phyloP scores from a whole-genome alignment of 1,140 invertebrate species.

The Patella vulgata region DNA sequence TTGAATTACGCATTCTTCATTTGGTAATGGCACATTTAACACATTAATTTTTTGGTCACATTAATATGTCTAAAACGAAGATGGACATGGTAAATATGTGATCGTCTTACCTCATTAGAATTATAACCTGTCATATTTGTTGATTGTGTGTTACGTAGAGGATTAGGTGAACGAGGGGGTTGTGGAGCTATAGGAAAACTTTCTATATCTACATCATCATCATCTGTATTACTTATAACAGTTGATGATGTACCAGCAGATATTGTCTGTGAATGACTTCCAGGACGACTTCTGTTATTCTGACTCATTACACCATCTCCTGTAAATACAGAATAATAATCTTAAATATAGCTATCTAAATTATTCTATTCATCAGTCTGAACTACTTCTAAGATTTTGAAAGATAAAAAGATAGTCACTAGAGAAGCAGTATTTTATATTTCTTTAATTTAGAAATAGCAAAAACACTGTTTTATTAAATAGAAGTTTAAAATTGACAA shows the following conservation, averaged over 20 bases:
- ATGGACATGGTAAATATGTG: no score
- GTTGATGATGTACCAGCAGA: slow-evolving; percentile 15
- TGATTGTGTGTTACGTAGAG: slow-evolving; percentile 6
- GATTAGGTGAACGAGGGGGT: slow-evolving; percentile 17
- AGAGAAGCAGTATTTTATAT: no score
- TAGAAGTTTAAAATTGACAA: no score
- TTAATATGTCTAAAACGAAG: no score
- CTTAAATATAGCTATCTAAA: slow-evolving; percentile 1
- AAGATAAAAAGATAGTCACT: not conserved
- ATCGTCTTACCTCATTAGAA: slow-evolving; percentile 1
- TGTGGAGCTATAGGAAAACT: slow-evolving; percentile 33
- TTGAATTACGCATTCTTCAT: no score
- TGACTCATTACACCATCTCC: not conserved
- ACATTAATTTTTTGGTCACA: no score
- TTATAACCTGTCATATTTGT: not conserved
- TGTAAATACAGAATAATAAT: not conserved
- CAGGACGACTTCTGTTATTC: not conserved
- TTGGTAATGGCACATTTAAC: no score
- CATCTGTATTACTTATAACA: slow-evolving; percentile 21
- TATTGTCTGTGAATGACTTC: not conserved
- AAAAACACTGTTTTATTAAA: no score
- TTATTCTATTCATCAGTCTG: not conserved
- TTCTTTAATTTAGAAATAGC: no score
- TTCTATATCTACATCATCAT: slow-evolving; percentile 27
- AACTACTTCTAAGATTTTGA: not conserved